Evolutionary conservation across 2,797 vertebrate species (phyloP), one percentile per base, ranked within the genome.

Genomic region (Huso huso): DNA sequence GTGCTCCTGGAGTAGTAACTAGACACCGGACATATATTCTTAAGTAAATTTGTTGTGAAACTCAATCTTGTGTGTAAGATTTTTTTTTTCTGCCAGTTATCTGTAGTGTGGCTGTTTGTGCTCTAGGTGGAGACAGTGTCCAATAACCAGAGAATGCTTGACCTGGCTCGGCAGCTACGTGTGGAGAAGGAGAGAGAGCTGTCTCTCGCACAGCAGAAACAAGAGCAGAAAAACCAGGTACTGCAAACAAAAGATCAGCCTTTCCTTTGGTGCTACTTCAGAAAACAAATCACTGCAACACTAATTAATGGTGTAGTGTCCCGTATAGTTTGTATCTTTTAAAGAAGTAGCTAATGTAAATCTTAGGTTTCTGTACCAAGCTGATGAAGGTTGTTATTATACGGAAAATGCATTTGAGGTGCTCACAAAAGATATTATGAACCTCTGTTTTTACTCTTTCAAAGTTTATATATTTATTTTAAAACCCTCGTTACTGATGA

Each of bases 151-250:
- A 87, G 82, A 75, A 96, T 98, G 96, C 89, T 99, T 79, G 93
- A 99, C 65, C 93, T 94, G 86, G 95, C 94, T 78, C 89, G 94
- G 67, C 94, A 94, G 78, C 90, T 99, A 73, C 88, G 94, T 51
- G 89, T 94, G 71, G 96, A 99, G 79, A 99, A 95, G 72, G 95
- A 99, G 79, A 92, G 90, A 81, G 93, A 96, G 81, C 94, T 95
- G 73, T 89, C 91, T 70, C 84, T 99, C 69, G 83, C 82, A 73
- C 92, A 95, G 66, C 97, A 99, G 84, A 97, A 95, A 76, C 94
- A 96, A 76, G 95, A 98, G 69, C 95, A 99, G 79, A 98, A 95
- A 95, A 95, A 91, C 84, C 96, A 98, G 90, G 96, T 99, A 90
- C 61, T 61, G 15, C 55, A 62, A 50, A 1, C 23, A 37, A 37